A percentile compares a stretch with the other conserved stretches of the same genome.
Evolutionary conservation across 2,888 invertebrate genomes (phyloP).

Genomic region (Cryptops parisi): DNA sequence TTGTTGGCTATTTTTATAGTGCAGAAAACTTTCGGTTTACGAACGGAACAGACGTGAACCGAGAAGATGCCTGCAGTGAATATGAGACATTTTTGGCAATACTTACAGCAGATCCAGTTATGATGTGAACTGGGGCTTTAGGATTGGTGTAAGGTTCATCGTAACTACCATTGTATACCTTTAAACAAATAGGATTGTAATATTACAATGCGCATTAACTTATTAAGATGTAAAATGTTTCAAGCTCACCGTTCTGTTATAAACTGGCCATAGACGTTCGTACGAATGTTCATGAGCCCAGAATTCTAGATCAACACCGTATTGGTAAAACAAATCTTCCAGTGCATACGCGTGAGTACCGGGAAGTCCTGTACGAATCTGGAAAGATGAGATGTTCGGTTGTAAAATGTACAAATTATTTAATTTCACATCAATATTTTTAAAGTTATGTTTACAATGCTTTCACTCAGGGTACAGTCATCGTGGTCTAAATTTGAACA

Average conservation of each 20-base stretch:
- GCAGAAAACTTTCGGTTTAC: too few relatives aligned
- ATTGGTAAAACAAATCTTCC: conserved; percentile 69
- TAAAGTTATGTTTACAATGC: conserved; percentile 44
- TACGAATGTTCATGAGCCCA: conserved; percentile 99
- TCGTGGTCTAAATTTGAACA: conserved; percentile 68
- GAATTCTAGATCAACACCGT: conserved; percentile 82
- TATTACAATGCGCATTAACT: not conserved
- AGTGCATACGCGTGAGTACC: conserved; percentile 35
- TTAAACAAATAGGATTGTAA: not conserved
- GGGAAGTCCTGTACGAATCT: conserved; percentile 12
- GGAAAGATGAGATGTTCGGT: not conserved
- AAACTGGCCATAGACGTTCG: conserved; percentile 89
- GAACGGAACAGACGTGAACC: too few relatives aligned
- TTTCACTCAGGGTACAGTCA: conserved; percentile 57
- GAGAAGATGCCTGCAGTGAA: too few relatives aligned
- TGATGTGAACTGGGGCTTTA: conserved; percentile 80
- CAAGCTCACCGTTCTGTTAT: conserved; percentile 50
- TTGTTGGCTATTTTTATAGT: too few relatives aligned
- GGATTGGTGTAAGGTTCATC: conserved; percentile 54
- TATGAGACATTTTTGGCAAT: too few relatives aligned
- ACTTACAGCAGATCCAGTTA: conserved; percentile 69
- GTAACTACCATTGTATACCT: conserved; percentile 49
- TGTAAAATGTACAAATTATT: too few relatives aligned
- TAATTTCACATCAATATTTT: too few relatives aligned
- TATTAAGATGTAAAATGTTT: not conserved